Base-by-base conservation (phyloP, 1,140 invertebrate genomes). In the Paraescarpia echinospica region DNA sequence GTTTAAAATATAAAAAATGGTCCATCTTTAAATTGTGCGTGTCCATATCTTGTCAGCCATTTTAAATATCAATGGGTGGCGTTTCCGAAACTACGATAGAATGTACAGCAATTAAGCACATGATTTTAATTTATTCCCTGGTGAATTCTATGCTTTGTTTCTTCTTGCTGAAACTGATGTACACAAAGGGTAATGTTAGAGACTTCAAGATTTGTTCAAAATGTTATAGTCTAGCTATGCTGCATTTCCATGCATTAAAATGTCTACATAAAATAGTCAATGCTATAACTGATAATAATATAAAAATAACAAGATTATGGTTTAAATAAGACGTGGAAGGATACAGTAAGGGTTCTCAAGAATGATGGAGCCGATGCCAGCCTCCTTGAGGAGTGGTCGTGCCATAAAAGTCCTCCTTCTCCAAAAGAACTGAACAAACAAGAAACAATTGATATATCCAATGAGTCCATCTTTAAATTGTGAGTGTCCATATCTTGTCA, bases 261-360 rank as follows among this genome's bases (percentile, higher is more conserved):
- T 77, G 22, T 77, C 2, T 77, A 77, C 27, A 77, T 77, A 77
- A 2, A 27, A 18, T 77, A 77, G 9, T 77, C 59, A 22, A 77
- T 4, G 4, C 4, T 18, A 77, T 77, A 18, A 77, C 59, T 77
- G 59, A 77, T 4, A 8, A 31, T 77, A 77, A 77, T 27, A 77
- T n/a, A 77, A 77, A 22, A 77, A 22, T 77, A 77, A 77, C 41
- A 77, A 77, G 18, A 77, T 77, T 2, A 27, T 18, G 14, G 59
- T 22, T 18, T 77, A 31, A 90, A 33, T 90, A 2, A 90, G 90
- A 6, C 18, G 90, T 22, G 18, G 94, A 96, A 96, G 95, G 96
- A 96, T 96, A 96, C 99, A 99, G 96, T 98, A 99, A 89, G 99
- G 99, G 97, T 99, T 99, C 97, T 99, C 99, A 93, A 99, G 96